Conservation (phyloP, 2,888 invertebrate genomes). For the Synergus umbraculus region DNA sequence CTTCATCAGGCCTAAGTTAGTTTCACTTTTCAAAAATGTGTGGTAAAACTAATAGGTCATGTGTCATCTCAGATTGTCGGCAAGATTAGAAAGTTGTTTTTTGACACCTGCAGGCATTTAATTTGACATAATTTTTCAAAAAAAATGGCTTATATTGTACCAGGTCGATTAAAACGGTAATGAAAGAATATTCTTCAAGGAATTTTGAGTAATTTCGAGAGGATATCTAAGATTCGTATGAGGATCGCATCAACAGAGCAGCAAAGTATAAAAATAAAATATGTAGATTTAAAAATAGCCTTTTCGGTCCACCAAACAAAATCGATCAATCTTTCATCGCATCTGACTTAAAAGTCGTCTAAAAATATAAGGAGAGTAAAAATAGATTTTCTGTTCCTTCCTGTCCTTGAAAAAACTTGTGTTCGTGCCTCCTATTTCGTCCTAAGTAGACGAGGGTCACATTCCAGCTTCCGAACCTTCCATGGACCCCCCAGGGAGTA, state of each 20-base stretch:
- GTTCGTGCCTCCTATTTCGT: constrained; percentile 9
- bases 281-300: too few species aligned
- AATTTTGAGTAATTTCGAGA: not conserved
- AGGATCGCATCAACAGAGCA: not conserved
- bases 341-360: not conserved
- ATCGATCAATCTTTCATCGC: not conserved
- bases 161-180: not conserved
- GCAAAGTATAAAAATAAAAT: not conserved
- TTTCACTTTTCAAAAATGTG: too few species aligned
- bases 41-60: too few species aligned
- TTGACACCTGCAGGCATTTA: not conserved
- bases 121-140: not conserved
- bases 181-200: not conserved
- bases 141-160: not conserved
- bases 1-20: not conserved
- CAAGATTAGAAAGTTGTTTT: not conserved
- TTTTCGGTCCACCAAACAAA: too few species aligned
- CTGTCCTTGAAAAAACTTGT: constrained; percentile 12
- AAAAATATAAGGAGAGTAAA: not conserved
- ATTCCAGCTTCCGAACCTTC: constrained; percentile 30
- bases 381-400: constrained; percentile 12
- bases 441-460: constrained; percentile 18
- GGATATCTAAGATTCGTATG: not conserved
- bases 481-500: constrained; percentile 17
- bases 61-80: not conserved